phyloP scores from a whole-genome alignment of 2,113 vertebrate species.

The Rhinolophus ferrumequinum region DNA sequence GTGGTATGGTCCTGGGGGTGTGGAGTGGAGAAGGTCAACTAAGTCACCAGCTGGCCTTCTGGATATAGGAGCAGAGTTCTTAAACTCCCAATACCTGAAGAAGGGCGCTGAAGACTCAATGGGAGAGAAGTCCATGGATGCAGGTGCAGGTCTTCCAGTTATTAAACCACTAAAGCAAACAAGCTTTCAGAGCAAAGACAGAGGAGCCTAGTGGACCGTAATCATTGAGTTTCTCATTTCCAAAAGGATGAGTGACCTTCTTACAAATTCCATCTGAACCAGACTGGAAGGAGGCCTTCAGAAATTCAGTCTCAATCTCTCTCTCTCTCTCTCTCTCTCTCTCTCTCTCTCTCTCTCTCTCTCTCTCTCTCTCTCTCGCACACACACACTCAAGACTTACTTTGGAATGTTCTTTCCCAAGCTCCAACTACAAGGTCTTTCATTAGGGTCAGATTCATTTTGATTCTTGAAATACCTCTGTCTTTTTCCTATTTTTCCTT shows the following conservation, averaged over 20 bases:
- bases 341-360: neutral
- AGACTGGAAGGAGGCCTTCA: neutral
- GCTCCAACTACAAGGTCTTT: slow-evolving; percentile 18
- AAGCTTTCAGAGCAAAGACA: neutral
- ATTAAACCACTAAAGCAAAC: neutral
- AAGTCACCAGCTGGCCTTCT: neutral
- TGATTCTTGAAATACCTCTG: slow-evolving; percentile 54
- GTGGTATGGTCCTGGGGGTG: neutral
- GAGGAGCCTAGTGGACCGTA: neutral
- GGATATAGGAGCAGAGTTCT: neutral
- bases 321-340: neutral
- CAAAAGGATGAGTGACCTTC: neutral
- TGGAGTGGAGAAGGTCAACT: neutral
- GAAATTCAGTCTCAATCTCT: neutral
- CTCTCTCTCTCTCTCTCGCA: too few relatives aligned
- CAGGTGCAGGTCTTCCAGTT: neutral
- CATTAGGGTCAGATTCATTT: slow-evolving; percentile 29
- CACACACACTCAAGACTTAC: neutral
- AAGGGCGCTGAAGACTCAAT: neutral
- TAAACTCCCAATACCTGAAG: neutral
- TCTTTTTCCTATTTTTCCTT: neutral
- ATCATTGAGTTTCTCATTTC: neutral
- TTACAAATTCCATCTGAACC: neutral
- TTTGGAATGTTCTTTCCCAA: slow-evolving; percentile 57
- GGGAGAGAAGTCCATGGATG: neutral